A percentile compares a stretch with the other conserved stretches of the same genome.
Evolutionary conservation across 2,888 invertebrate genomes (phyloP).

Genomic region (Myathropa florea): DNA sequence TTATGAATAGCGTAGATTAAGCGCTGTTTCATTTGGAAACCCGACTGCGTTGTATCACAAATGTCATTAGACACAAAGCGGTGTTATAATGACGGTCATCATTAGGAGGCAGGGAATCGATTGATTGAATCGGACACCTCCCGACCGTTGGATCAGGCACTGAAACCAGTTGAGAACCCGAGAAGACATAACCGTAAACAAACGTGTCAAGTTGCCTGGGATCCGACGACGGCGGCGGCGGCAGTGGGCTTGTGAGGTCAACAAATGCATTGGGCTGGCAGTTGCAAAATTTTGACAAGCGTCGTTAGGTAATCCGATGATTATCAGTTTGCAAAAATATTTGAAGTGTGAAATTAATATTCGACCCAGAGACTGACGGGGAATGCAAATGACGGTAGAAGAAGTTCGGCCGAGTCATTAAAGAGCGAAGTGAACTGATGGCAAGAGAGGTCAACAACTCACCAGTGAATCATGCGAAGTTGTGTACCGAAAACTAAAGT

Average conservation of each 20-base stretch:
- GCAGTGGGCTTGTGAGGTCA: not conserved
- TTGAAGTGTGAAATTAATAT: not conserved
- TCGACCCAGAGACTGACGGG: not conserved
- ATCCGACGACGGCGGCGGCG: not conserved
- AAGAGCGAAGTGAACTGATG: too few species aligned
- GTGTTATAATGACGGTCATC: slow-evolving; percentile 2
- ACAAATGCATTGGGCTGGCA: not conserved
- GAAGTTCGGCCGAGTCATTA: too few species aligned
- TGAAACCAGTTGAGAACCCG: not conserved
- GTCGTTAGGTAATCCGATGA: not conserved
- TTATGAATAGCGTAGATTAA: slow-evolving; percentile 20
- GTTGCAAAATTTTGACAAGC: not conserved
- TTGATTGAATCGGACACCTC: not conserved
- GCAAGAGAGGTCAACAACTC: not conserved
- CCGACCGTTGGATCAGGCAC: not conserved
- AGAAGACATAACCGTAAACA: not conserved
- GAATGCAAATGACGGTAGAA: not conserved
- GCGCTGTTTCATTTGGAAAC: slow-evolving; percentile 26
- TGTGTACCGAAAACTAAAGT: not conserved
- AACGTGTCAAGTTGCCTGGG: not conserved
- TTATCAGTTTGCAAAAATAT: not conserved
- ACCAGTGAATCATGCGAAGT: not conserved
- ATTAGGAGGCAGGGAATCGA: not conserved
- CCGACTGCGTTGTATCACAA: slow-evolving; percentile 8
- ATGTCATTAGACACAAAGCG: slow-evolving; percentile 19